phyloP scores from a whole-genome alignment of 2,113 vertebrate genomes.

The Columba janthina region DNA sequence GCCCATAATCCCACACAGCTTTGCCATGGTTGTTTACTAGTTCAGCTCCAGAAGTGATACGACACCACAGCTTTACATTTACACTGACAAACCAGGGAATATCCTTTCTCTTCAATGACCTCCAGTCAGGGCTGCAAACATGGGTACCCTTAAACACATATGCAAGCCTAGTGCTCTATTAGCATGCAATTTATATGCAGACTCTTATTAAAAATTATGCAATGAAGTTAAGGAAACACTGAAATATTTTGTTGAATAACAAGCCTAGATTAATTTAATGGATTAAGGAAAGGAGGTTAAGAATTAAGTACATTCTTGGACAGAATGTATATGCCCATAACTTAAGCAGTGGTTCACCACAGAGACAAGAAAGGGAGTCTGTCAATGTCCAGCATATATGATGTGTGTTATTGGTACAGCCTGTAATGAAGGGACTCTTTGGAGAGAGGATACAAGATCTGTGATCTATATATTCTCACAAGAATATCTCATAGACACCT shows the following conservation, averaged over 20 bases:
- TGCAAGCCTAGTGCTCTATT: neutral
- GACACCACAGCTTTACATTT: neutral
- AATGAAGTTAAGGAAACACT: neutral
- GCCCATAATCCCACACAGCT: fast-evolving
- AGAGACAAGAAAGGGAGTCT: neutral
- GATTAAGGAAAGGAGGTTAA: neutral
- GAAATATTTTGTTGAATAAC: neutral
- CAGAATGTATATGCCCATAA: neutral
- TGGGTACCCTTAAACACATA: fast-evolving
- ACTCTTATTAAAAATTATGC: neutral
- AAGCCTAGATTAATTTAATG: neutral
- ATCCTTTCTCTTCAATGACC: neutral
- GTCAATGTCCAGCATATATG: neutral
- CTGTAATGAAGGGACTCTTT: neutral
- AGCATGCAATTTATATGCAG: no score
- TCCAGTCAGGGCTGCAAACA: neutral
- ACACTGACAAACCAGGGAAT: neutral
- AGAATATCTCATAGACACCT: neutral
- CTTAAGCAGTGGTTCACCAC: neutral
- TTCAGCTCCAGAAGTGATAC: neutral
- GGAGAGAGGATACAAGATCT: neutral
- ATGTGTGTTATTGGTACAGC: neutral
- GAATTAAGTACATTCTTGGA: neutral
- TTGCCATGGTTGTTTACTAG: neutral
- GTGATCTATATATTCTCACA: neutral